These are phyloP conservation scores for Peromyscus aztecus DNA, from an alignment of 2,797 vertebrate species.

Conservation along the genomic window DNA sequence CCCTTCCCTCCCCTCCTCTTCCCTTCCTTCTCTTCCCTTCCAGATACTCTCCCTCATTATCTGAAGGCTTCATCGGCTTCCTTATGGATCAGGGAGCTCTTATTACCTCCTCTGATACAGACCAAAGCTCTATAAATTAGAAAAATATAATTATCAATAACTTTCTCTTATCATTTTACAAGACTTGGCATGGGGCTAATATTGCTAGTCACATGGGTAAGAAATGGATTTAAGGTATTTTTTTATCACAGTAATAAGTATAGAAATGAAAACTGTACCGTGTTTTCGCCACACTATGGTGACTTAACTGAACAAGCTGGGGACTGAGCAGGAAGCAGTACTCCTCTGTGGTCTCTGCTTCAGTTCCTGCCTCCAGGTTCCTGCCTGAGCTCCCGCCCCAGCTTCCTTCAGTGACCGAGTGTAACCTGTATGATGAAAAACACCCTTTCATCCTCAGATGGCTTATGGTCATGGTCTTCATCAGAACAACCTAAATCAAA, in stretches of 20 bases:
- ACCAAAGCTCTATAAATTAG: background rate
- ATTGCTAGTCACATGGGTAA: background rate
- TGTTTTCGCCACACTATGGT: background rate
- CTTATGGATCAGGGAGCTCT: background rate
- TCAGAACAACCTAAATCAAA: background rate
- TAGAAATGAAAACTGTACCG: background rate
- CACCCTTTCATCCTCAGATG: background rate
- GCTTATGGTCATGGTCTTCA: background rate
- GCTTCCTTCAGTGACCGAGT: background rate
- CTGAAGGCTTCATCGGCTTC: background rate
- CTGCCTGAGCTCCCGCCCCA: background rate
- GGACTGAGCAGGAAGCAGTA: background rate
- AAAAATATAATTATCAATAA: background rate
- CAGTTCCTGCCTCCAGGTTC: background rate
- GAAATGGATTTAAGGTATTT: background rate
- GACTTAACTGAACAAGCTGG: background rate
- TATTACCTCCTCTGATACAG: background rate
- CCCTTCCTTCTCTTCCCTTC: background rate
- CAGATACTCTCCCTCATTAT: background rate
- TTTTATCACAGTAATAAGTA: background rate
- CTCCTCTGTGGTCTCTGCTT: background rate
- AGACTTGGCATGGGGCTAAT: background rate
- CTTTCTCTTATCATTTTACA: background rate
- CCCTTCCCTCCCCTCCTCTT: accelerated
- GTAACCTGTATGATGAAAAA: background rate